These are phyloP conservation scores for Platyrinchus mystaceus DNA, from an alignment of 2,797 vertebrate genomes.

Conservation along the genomic window DNA sequence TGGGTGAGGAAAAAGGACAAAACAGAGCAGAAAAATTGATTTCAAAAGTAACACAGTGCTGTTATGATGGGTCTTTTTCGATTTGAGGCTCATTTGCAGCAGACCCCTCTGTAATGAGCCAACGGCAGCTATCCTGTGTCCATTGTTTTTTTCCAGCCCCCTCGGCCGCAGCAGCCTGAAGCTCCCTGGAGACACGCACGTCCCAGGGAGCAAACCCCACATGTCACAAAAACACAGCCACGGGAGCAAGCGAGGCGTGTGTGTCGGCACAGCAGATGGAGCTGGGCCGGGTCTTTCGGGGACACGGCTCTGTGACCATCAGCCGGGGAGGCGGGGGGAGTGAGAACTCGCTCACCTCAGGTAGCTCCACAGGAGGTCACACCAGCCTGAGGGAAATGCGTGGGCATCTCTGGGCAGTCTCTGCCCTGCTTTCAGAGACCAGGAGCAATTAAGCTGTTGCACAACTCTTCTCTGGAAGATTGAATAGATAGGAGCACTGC, in stretches of 20 bases:
- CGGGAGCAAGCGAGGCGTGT: rapidly evolving
- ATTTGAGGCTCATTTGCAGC: not conserved
- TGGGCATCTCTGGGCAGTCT: not conserved
- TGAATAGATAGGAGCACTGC: rapidly evolving
- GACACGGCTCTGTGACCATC: rapidly evolving
- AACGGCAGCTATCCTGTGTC: rapidly evolving
- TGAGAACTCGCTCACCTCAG: not conserved
- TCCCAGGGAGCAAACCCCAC: not conserved
- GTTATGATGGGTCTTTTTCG: rapidly evolving
- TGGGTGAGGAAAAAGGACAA: not conserved
- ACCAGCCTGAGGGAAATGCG: not conserved
- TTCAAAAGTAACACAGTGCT: not conserved
- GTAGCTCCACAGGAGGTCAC: not conserved
- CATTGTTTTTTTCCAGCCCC: rapidly evolving
- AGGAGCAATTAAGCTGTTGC: not conserved
- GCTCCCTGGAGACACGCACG: rapidly evolving
- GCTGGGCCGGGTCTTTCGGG: rapidly evolving
- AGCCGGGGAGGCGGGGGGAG: not conserved
- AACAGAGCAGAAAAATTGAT: not conserved
- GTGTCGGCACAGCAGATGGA: not conserved
- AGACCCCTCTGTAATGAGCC: rapidly evolving
- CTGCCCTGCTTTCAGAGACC: not conserved
- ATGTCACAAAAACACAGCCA: rapidly evolving
- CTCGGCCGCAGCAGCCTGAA: not conserved
- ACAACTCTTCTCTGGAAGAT: not conserved